Evolutionary conservation across 2,888 invertebrate genomes (phyloP).

Genomic region (Ochropacha duplaris): DNA sequence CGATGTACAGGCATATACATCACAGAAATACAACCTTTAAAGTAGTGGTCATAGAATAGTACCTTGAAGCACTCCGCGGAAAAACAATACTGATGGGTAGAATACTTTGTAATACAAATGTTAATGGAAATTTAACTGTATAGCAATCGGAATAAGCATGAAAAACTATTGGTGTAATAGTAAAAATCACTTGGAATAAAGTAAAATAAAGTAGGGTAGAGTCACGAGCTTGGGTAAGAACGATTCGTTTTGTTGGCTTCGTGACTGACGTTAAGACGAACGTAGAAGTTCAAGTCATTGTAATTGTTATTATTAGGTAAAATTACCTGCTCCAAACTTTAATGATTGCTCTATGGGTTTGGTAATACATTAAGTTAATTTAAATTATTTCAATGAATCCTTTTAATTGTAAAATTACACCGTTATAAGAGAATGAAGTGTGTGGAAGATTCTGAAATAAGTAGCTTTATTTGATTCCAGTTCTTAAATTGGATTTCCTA

Average conservation of each 20-base stretch:
- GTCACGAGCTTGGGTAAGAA: slow-evolving; percentile 54
- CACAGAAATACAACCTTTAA: slow-evolving; percentile 29
- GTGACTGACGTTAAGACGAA: slow-evolving; percentile 54
- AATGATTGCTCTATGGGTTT: neutral
- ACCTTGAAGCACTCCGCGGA: slow-evolving; percentile 34
- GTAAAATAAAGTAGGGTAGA: slow-evolving; percentile 62
- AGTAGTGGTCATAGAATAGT: slow-evolving; percentile 30
- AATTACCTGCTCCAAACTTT: slow-evolving; percentile 43
- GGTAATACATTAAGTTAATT: neutral
- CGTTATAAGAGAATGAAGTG: neutral
- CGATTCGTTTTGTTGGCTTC: slow-evolving; percentile 48
- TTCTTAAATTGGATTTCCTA: neutral
- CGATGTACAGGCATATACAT: slow-evolving; percentile 15
- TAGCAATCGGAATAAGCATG: slow-evolving; percentile 27
- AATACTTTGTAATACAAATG: slow-evolving; percentile 22
- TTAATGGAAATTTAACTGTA: slow-evolving; percentile 35
- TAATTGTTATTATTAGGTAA: slow-evolving; percentile 57
- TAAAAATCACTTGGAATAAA: slow-evolving; percentile 33
- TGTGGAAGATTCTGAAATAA: neutral
- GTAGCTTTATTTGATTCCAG: neutral
- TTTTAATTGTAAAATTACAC: neutral
- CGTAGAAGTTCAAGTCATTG: slow-evolving; percentile 51
- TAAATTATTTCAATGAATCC: neutral
- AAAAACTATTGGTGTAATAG: slow-evolving; percentile 17
- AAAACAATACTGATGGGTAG: slow-evolving; percentile 31